phyloP scores from a whole-genome alignment of 2,888 invertebrate genomes.

The Tromatobia lineatoria region DNA sequence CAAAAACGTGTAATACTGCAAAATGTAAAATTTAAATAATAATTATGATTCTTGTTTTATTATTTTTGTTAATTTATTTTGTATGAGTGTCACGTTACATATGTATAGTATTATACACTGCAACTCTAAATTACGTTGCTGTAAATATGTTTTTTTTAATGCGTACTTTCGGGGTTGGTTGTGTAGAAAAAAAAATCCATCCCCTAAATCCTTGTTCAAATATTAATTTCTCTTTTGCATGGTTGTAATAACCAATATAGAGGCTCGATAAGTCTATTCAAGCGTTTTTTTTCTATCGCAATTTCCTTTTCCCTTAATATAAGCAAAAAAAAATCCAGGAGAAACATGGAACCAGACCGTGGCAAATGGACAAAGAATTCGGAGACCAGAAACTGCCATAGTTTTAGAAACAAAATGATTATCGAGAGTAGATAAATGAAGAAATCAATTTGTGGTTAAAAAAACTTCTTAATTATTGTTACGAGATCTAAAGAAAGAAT shows the following conservation, averaged over 20 bases:
- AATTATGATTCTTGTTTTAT: constrained; percentile 68
- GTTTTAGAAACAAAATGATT: too few relatives aligned
- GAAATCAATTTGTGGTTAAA: neutral
- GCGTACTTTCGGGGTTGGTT: constrained; percentile 14
- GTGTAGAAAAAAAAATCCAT: neutral
- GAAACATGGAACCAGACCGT: too few relatives aligned
- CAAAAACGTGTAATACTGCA: constrained; percentile 41
- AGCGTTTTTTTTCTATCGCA: constrained; percentile 11
- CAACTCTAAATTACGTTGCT: constrained; percentile 18
- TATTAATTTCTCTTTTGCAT: constrained; percentile 24
- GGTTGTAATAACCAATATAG: constrained; percentile 50
- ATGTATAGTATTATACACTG: constrained; percentile 21
- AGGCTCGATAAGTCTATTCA: constrained; percentile 35
- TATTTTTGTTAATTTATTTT: constrained; percentile 59
- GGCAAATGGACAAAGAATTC: too few relatives aligned
- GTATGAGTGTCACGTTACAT: constrained; percentile 16
- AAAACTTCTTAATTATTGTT: neutral
- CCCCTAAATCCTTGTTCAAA: constrained; percentile 17
- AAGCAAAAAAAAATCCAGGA: too few relatives aligned
- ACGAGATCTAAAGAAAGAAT: too few relatives aligned
- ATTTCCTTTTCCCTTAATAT: neutral
- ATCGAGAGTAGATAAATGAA: too few relatives aligned
- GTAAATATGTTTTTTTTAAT: constrained; percentile 43
- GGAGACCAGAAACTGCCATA: too few relatives aligned
- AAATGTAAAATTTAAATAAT: constrained; percentile 67